These are phyloP conservation scores for Aplocera efformata DNA, from an alignment of 2,888 invertebrate species.

Conservation along the genomic window DNA sequence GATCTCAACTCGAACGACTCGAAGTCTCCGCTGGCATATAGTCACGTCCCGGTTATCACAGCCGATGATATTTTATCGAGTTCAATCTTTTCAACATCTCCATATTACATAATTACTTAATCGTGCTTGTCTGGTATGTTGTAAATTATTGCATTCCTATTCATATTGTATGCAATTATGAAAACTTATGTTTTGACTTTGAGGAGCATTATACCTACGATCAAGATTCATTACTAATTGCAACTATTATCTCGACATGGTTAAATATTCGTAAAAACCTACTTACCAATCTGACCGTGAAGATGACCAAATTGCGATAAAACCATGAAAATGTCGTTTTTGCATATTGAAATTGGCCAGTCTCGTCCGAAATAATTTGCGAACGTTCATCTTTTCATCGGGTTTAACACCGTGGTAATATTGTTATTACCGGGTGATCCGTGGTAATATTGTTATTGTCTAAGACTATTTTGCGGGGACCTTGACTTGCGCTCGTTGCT, in stretches of 20 bases:
- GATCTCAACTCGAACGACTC: slow-evolving; percentile 13
- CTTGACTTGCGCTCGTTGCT: slow-evolving; percentile 52
- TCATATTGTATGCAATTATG: slow-evolving; percentile 24
- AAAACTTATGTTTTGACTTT: slow-evolving; percentile 24
- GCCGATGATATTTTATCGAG: slow-evolving; percentile 18
- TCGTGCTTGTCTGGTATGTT: slow-evolving; percentile 20
- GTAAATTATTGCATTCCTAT: slow-evolving; percentile 27
- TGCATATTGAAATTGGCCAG: slow-evolving; percentile 44
- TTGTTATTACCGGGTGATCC: slow-evolving; percentile 62
- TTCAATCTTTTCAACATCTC: slow-evolving; percentile 24
- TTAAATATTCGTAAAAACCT: slow-evolving; percentile 14
- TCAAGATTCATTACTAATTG: slow-evolving; percentile 22
- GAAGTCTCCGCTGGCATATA: slow-evolving; percentile 4
- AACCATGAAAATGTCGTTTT: slow-evolving; percentile 32
- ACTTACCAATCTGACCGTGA: slow-evolving; percentile 30
- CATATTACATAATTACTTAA: slow-evolving; percentile 22
- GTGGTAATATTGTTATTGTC: slow-evolving; percentile 61
- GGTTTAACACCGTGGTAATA: slow-evolving; percentile 63
- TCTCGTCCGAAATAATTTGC: slow-evolving; percentile 50
- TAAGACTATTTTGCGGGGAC: slow-evolving; percentile 48
- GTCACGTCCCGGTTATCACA: slow-evolving; percentile 20
- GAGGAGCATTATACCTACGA: slow-evolving; percentile 11
- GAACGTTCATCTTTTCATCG: slow-evolving; percentile 43
- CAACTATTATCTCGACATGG: slow-evolving; percentile 10
- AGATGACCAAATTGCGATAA: slow-evolving; percentile 30